These are phyloP conservation scores for Chrysogorgia sp. DNA, from an alignment of 92 coral and sea anemone species.

Conservation along the genomic window DNA sequence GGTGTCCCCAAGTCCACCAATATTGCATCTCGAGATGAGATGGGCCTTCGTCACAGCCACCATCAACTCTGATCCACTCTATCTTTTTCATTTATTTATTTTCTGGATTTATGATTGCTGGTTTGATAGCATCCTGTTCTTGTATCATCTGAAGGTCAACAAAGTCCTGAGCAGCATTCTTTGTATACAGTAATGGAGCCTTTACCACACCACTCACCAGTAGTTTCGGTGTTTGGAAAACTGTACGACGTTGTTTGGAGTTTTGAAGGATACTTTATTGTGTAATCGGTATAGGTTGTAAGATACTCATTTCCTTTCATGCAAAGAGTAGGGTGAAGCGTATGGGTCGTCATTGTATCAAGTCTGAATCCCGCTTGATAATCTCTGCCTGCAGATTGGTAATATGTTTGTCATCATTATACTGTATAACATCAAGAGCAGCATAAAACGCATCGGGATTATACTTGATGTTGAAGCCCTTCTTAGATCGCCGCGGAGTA, in stretches of 20 bases:
- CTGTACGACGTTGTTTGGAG: conserved; percentile 31
- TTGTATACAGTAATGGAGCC: conserved; percentile 24
- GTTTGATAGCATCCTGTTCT: conserved; percentile 41
- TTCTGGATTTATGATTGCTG: conserved; percentile 54
- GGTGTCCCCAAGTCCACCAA: conserved; percentile 65
- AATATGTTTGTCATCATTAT: conserved; percentile 52
- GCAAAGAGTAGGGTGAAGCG: conserved; percentile 33
- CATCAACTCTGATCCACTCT: too few species aligned
- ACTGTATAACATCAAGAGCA: conserved; percentile 49
- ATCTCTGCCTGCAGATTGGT: conserved; percentile 51
- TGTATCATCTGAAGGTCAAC: conserved; percentile 54
- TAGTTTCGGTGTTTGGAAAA: conserved; percentile 23
- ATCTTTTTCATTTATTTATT: conserved; percentile 44
- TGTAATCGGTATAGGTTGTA: conserved; percentile 35
- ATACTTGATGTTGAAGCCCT: conserved; percentile 63
- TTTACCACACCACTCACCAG: conserved; percentile 45
- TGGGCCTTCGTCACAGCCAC: too few species aligned
- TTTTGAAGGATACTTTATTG: conserved; percentile 24
- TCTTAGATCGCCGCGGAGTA: conserved; percentile 50
- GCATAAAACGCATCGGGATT: conserved; percentile 67
- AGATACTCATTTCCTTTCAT: neutral
- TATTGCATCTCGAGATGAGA: too few species aligned
- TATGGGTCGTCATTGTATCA: conserved; percentile 50
- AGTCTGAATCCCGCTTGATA: conserved; percentile 49
- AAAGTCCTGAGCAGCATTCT: conserved; percentile 42